Evolutionary conservation across 2,888 invertebrate genomes (phyloP).

Genomic region (Conops quadrifasciatus): DNA sequence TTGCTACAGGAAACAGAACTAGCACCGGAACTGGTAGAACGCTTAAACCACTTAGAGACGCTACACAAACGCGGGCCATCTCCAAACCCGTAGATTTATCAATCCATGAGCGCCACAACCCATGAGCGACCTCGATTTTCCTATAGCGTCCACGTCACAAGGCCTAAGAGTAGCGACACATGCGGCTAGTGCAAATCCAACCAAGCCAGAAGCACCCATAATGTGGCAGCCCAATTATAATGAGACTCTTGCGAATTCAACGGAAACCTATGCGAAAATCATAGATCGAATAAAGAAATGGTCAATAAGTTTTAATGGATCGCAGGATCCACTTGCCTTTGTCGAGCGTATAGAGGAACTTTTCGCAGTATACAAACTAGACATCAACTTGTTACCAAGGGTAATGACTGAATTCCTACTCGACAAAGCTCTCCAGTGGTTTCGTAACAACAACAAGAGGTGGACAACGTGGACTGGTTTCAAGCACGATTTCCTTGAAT

Average conservation of each 20-base stretch:
- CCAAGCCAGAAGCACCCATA: background rate
- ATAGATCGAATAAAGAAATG: constrained; percentile 4
- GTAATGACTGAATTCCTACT: background rate
- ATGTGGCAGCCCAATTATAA: background rate
- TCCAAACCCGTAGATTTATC: background rate
- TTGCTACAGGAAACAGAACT: background rate
- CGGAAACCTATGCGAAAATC: background rate
- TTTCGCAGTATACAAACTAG: background rate
- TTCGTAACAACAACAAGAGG: background rate
- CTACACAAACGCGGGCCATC: background rate
- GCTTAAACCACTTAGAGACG: background rate
- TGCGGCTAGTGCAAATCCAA: background rate
- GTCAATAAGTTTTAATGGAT: background rate
- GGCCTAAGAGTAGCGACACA: background rate
- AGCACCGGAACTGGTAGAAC: background rate
- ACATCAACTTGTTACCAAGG: background rate
- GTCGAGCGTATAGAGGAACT: background rate
- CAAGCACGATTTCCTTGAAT: constrained; percentile 2
- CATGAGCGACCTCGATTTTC: background rate
- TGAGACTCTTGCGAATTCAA: background rate
- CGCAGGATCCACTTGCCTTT: background rate
- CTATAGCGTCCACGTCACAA: background rate
- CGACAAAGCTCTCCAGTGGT: background rate
- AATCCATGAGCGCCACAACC: background rate
- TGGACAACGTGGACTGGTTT: background rate